Base-by-base conservation (phyloP, 2,797 vertebrate species). In the Danionella dracula region DNA sequence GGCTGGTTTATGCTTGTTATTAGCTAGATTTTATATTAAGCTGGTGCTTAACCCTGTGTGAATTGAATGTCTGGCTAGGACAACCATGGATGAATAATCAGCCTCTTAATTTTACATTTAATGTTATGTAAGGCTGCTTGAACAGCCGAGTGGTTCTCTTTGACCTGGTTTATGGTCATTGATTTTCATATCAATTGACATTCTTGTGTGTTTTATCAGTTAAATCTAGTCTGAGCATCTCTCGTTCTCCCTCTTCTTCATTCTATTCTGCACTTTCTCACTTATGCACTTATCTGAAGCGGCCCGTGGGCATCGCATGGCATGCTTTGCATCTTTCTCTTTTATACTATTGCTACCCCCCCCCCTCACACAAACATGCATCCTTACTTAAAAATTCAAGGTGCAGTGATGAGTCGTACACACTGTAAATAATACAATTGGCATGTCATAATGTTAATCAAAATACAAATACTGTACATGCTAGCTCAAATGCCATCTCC, bases 311-410 rank as follows among this genome's bases (percentile, higher is more conserved):
- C 51, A 74, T 66, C 60, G 29, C 4, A 40, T 63, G 57, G 50
- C 32, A 70, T 54, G 51, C 66, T 72, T 58, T 66, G 61, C 63
- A 66, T 53, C 31, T 8, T 3, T 66, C 19, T 65, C 45, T 65
- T 56, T 65, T 32, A 40, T 63, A 21, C 60, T 69, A n/a, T n/a
- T n/a, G n/a, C n/a, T n/a, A n/a, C n/a, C 54, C 51, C 29, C 27
- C 66, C 63, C 38, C 42, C 60, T 73, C 61, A 67, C 70, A 6
- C 23, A n/a, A n/a, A n/a, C n/a, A n/a, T n/a, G n/a, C n/a, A n/a
- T n/a, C n/a, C n/a, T n/a, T n/a, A n/a, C n/a, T n/a, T 27, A 3
- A 27, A 6, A 27, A 3, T 27, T 27, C 23, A 27, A 27, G 23
- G 6, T 27, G 23, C 6, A 27, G 23, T 27, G 23, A 6, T 27